Evolutionary conservation across 2,888 invertebrate genomes (phyloP), one percentile per base, ranked within the genome.

Genomic region (Syrista parreyssii): DNA sequence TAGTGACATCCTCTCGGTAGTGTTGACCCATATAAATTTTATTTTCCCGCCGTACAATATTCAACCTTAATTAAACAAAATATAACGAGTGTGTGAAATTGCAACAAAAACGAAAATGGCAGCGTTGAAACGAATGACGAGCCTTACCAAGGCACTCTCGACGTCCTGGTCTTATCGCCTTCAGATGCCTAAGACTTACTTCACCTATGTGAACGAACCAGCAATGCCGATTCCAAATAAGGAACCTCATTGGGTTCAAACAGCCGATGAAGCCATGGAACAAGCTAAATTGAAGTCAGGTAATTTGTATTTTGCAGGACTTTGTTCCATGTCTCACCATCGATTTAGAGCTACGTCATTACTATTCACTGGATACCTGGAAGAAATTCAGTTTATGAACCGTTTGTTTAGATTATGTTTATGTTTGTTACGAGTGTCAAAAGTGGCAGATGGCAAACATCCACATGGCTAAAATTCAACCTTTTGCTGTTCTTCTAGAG

Each of bases 161-260:
- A 80, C 85, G 9, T 83, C 87, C 76, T 85, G 88, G 32, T 74
- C 76, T 23, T 80, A 79, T 34, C 71, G 77, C 32, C 73, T 79
- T 11, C 78, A 79, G 71, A 80, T 89, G 79, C 92, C 93, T 77
- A 94, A 94, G 87, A 94, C 90, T 78, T 97, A 94, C 92, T 96
- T 95, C 89, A 95, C 97, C 0, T 97, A 97, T 88, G 94, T 95
- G 33, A 95, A 95, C 82, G 97, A 97, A 90, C 94, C 97, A 72
- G 94, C 97, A 68, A 96, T 97, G 92, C 96, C 97, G 23, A 92
- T 96, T 84, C 93, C 95, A 40, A 94, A 95, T 82, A 94, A 94
- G 81, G 93, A 95, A 80, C 97, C 97, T 0, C 94, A 95, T 91
- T 95, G 93, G 92, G 93, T 95, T 31, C 85, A 88, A 73, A 92